These are phyloP conservation scores for Argyresthia albistria DNA, from an alignment of 2,888 invertebrate genomes.

Conservation along the genomic window DNA sequence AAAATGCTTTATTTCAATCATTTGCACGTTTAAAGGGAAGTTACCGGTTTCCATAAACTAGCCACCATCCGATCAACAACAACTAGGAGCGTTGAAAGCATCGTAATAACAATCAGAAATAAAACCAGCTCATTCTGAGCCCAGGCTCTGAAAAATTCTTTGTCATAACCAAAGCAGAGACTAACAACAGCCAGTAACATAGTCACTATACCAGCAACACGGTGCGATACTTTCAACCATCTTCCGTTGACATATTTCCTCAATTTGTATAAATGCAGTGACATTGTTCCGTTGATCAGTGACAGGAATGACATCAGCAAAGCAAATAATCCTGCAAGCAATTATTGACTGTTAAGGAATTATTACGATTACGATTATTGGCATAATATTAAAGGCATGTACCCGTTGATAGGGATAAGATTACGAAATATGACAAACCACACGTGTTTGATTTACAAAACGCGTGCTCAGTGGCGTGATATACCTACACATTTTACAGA, in stretches of 20 bases:
- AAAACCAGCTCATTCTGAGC: constrained; percentile 6
- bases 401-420: too few relatives aligned
- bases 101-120: neutral
- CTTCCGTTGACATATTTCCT: constrained; percentile 11
- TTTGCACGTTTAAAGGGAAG: too few relatives aligned
- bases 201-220: constrained; percentile 22
- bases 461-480: too few relatives aligned
- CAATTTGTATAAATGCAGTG: constrained; percentile 18
- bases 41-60: too few relatives aligned
- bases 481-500: too few relatives aligned
- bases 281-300: constrained; percentile 21
- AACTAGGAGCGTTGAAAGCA: neutral
- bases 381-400: too few relatives aligned
- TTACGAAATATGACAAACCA: too few relatives aligned
- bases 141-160: constrained; percentile 23
- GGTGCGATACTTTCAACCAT: constrained; percentile 23
- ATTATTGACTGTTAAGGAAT: neutral
- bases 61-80: neutral
- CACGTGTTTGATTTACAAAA: too few relatives aligned
- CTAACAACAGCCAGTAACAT: constrained; percentile 23
- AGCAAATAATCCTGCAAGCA: constrained; percentile 27
- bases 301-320: constrained; percentile 20
- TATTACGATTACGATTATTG: constrained; percentile 9
- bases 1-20: too few relatives aligned
- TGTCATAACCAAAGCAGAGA: constrained; percentile 24